Conservation (phyloP, 2,797 vertebrate species). For the Arctocebus calabarensis region DNA sequence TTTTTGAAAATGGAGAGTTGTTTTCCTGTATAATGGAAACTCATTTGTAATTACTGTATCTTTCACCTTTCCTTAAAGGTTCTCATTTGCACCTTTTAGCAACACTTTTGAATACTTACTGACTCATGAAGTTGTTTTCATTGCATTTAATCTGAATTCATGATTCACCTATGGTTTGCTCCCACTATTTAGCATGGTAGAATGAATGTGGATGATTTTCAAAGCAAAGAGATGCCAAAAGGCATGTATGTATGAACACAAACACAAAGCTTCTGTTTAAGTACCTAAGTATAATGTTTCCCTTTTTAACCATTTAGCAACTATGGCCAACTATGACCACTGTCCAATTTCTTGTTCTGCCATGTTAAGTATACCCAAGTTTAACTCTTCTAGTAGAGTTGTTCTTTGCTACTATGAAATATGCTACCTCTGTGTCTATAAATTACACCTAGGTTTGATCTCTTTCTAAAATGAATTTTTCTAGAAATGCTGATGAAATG, state of each 20-base stretch:
- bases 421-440: neutral
- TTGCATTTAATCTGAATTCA: slow-evolving; percentile 17
- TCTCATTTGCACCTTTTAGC: slow-evolving; percentile 20
- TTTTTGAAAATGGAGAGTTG: slow-evolving; percentile 10
- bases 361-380: neutral
- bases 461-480: slow-evolving; percentile 51
- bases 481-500: neutral
- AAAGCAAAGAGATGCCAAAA: slow-evolving; percentile 36
- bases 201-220: slow-evolving; percentile 13
- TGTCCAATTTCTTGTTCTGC: slow-evolving; percentile 26
- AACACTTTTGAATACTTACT: slow-evolving; percentile 36
- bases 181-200: neutral
- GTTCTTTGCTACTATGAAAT: slow-evolving; percentile 15
- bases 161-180: neutral
- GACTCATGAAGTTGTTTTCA: slow-evolving; percentile 33
- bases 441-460: slow-evolving; percentile 7
- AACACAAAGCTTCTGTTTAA: neutral
- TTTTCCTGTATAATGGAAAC: slow-evolving; percentile 6
- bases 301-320: slow-evolving; percentile 14
- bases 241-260: neutral
- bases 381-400: neutral
- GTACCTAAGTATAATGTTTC: neutral
- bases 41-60: neutral
- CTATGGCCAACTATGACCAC: neutral
- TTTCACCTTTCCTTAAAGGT: slow-evolving; percentile 32